Conservation (phyloP, 2,797 vertebrate genomes). For the Mormyrus proboscirostris region DNA sequence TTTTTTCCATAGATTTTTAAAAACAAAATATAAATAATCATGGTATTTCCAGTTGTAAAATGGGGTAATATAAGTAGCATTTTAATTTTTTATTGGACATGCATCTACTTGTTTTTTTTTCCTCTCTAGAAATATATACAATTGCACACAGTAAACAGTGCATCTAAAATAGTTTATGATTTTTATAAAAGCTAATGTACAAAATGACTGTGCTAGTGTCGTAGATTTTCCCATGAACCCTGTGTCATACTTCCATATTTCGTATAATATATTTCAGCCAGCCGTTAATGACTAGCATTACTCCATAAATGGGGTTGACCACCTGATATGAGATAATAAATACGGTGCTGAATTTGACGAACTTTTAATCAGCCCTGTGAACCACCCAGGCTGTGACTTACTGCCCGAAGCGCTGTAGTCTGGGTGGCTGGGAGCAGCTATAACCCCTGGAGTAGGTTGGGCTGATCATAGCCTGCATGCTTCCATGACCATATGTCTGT, state of each 20-base stretch:
- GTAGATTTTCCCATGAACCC: neutral
- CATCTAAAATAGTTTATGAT: neutral
- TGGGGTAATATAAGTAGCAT: neutral
- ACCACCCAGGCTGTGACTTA: neutral
- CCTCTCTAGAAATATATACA: neutral
- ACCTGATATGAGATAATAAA: neutral
- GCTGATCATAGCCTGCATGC: neutral
- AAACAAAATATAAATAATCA: neutral
- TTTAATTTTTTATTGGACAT: neutral
- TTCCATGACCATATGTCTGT: neutral
- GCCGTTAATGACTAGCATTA: neutral
- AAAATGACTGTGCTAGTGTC: neutral
- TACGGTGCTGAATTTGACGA: neutral
- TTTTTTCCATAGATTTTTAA: neutral
- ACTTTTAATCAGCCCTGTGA: neutral
- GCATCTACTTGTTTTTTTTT: neutral
- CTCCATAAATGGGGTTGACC: neutral
- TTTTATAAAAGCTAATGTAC: neutral
- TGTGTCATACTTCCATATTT: neutral
- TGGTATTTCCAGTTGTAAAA: neutral
- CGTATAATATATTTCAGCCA: neutral
- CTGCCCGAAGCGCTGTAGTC: neutral
- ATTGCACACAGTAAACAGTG: neutral
- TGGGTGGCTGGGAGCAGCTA: neutral
- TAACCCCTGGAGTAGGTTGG: neutral